Conservation (phyloP, 2,888 invertebrate species). For the Epinotia demarniana region DNA sequence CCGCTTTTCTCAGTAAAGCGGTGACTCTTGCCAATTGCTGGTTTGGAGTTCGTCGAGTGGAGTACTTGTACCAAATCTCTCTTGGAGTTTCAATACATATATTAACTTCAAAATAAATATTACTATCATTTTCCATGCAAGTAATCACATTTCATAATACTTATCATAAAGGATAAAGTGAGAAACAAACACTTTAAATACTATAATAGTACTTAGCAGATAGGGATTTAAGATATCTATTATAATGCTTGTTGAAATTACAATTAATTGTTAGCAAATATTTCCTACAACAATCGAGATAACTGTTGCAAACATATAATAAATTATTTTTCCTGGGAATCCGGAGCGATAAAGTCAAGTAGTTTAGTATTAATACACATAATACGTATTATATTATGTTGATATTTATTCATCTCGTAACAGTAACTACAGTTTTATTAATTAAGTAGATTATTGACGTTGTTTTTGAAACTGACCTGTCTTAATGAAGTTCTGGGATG, state of each 20-base stretch:
- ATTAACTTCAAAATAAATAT: no score
- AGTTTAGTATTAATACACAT: no score
- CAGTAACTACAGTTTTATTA: no score
- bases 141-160: background rate
- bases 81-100: no score
- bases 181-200: conserved; percentile 17
- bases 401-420: no score
- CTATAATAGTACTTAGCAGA: conserved; percentile 12
- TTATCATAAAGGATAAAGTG: conserved; percentile 31
- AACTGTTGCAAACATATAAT: conserved; percentile 4
- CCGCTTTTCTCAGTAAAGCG: background rate
- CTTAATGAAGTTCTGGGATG: background rate
- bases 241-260: conserved; percentile 23
- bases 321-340: background rate
- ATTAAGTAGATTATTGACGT: no score
- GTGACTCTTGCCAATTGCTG: background rate
- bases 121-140: no score
- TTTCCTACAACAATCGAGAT: conserved; percentile 21
- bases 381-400: no score
- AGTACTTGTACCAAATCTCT: no score
- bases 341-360: no score
- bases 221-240: conserved; percentile 9
- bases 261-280: conserved; percentile 7
- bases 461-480: background rate
- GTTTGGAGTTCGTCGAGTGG: background rate